phyloP scores from a whole-genome alignment of 2,113 vertebrate genomes.

The Phalacrocorax aristotelis region DNA sequence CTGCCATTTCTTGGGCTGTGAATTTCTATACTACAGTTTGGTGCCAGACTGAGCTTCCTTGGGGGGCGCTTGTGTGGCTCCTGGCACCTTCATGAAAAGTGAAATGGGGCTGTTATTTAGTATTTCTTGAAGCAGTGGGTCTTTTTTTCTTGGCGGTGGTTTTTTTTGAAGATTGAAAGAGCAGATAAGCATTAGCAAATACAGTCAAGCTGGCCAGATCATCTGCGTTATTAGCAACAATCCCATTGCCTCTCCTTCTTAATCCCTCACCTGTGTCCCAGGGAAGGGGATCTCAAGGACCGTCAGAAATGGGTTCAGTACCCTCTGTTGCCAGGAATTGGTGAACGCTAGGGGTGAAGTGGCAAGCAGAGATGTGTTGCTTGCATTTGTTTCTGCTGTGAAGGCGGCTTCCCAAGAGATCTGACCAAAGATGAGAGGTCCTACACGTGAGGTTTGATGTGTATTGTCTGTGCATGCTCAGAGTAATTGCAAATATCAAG shows the following conservation, averaged over 20 bases:
- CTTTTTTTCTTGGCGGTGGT: background rate
- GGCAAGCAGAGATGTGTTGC: background rate
- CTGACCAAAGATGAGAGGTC: background rate
- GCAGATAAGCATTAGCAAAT: background rate
- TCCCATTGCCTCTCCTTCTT: rapidly evolving
- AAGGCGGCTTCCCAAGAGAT: background rate
- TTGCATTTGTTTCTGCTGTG: background rate
- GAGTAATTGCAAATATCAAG: background rate
- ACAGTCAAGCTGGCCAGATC: background rate
- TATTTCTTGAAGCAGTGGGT: background rate
- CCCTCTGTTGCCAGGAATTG: rapidly evolving
- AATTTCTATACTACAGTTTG: background rate
- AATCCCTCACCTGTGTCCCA: background rate
- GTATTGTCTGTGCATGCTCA: rapidly evolving
- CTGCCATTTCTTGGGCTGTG: background rate
- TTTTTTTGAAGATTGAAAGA: background rate
- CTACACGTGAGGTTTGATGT: background rate
- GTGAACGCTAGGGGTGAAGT: background rate
- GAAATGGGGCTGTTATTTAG: background rate
- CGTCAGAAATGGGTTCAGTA: background rate
- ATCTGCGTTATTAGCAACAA: background rate
- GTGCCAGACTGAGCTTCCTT: background rate
- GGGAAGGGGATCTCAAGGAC: background rate
- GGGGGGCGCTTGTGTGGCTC: background rate
- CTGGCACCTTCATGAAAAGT: background rate